Percentiles rank a stretch among this genome's conserved stretches.
phyloP scores from a whole-genome alignment of 2,797 vertebrate genomes.

The Balearica regulorum region DNA sequence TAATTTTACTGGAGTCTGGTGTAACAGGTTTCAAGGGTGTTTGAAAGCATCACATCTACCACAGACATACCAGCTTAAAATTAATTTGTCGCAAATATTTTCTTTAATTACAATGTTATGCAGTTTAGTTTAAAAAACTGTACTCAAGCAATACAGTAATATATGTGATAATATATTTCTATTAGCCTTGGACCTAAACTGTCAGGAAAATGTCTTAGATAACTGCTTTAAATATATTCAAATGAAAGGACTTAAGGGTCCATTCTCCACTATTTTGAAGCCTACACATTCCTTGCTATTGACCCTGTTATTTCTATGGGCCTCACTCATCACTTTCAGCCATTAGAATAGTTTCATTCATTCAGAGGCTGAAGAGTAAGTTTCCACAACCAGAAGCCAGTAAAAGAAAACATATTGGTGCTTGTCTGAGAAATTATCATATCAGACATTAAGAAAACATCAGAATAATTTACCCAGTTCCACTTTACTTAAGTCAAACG shows the following conservation, averaged over 20 bases:
- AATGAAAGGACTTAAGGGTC: neutral
- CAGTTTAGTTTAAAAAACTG: neutral
- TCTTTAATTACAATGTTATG: neutral
- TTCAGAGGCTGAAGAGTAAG: neutral
- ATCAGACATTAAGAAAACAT: neutral
- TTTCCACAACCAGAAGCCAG: neutral
- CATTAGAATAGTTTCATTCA: neutral
- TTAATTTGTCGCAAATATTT: neutral
- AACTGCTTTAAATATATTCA: neutral
- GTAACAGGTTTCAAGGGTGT: neutral
- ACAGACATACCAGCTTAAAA: neutral
- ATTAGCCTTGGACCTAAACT: neutral
- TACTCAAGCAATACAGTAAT: neutral
- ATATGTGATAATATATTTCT: neutral
- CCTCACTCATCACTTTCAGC: neutral
- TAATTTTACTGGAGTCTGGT: neutral
- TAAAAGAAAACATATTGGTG: neutral
- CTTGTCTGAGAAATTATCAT: neutral
- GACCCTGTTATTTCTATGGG: neutral
- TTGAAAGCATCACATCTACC: neutral
- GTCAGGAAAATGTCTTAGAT: neutral
- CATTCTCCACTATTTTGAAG: neutral
- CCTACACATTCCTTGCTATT: neutral
- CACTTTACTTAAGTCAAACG: neutral
- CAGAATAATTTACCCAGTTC: neutral